Evolutionary conservation across 2,797 vertebrate species (phyloP), one percentile per base, ranked within the genome.

Genomic region (Anguilla obscura): DNA sequence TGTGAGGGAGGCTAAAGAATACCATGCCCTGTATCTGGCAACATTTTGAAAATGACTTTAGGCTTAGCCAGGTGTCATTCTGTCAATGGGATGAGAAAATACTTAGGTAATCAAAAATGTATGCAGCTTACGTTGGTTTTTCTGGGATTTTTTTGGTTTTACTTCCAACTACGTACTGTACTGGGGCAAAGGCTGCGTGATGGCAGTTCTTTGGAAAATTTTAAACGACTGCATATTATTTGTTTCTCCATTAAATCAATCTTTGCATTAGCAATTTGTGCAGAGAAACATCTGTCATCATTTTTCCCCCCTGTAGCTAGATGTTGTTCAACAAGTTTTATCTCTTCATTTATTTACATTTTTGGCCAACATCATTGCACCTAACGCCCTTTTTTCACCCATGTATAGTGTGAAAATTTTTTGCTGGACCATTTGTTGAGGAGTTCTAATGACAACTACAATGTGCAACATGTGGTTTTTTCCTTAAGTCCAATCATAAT

Each of bases 181-280:
- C 1, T 45, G 86, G 56, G 60, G 86, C 45, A 63, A 87, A 84
- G 79, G 66, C 83, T 52, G 45, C 36, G 82, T 58, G 18, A 21
- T 76, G 50, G 58, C 66, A 63, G 58, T 50, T 27, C 40, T 63
- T 84, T 84, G 40, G 40, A 21, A 48, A 48, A 48, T 83, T 5
- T 48, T 27, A 83, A 48, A 50, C 21, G 27, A 76, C 14, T 40
- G 71, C 14, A 33, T 1, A 48, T 80, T 45, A 80, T 14, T 40
- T 80, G 45, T 80, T 8, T 40, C 24, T n/a, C 45, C 21, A 74
- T 74, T 36, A 79, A 27, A 58, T 79, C n/a, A 87, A 58, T 87
- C 58, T 58, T n/a, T 50, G 3, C 5, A 27, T 21, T 1, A 36
- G 40, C 27, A 82, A 16, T 87, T 86, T 86, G 48, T 30, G 36